Base-by-base conservation (phyloP, 2,797 vertebrate genomes). In the Myotis pilosus region DNA sequence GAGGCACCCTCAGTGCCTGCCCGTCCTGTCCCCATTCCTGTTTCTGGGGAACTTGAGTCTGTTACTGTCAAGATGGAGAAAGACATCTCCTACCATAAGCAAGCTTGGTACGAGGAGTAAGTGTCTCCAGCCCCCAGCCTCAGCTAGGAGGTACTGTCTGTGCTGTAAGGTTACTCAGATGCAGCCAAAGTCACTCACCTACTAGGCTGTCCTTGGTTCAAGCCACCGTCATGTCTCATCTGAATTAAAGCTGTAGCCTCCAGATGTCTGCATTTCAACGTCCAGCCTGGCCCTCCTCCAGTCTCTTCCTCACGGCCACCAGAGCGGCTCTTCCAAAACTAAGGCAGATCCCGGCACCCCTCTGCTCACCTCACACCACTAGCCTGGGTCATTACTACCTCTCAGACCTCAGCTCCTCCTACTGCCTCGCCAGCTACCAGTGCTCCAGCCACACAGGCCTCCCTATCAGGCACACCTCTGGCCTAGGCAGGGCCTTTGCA, bases 21-120 rank as follows among this genome's bases (percentile, higher is more conserved):
- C 53, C 8, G 13, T 38, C 62, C n/a, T 0, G 6, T 49, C 11
- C 20, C 68, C n/a, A 25, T 19, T 0, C 6, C 5, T 17, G 66
- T 51, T 82, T 12, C 5, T 4, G 36, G 51, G 88, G 74, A 84
- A 72, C n/a, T 10, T 41, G 69, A 86, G 64, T 80, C 83, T 64
- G 5, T 53, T 22, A 15, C 11, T 2, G 3, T 33, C n/a, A 41
- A 53, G 28, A 30, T 30, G 33, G 49, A 62, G 80, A 87, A 79
- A 30, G 55, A 62, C 36, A 68, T 22, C 5, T 25, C 38, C 64
- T 0, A 41, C 28, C 15, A 3, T 4, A 23, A 64, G 17, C 3
- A 38, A 13, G 30, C 44, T 8, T 30, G 28, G 30, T n/a, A 22
- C 7, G 4, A 3, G 60, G 28, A 62, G 60, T 60, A 60, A 60